These are phyloP conservation scores for Phyto melanocephala DNA, from an alignment of 2,888 invertebrate species.

Conservation along the genomic window DNA sequence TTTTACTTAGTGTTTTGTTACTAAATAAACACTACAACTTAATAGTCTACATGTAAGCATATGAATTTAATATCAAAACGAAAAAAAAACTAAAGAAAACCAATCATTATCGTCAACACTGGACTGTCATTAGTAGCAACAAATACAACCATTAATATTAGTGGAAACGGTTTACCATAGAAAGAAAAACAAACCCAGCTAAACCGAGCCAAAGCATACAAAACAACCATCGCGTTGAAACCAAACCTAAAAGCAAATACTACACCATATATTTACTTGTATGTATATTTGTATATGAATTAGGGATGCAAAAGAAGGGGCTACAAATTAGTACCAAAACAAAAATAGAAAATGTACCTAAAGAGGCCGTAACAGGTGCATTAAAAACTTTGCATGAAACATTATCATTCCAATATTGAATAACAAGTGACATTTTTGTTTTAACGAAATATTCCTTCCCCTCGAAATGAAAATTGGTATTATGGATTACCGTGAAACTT, in stretches of 20 bases:
- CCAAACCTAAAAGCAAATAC: constrained; percentile 43
- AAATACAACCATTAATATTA: background rate
- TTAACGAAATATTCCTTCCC: no score
- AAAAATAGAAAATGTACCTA: no score
- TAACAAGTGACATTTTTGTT: no score
- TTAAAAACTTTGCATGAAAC: no score
- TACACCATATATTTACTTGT: background rate
- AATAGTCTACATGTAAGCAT: background rate
- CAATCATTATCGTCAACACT: constrained; percentile 4
- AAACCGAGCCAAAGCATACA: constrained; percentile 18
- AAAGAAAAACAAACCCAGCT: background rate
- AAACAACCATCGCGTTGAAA: constrained; percentile 33
- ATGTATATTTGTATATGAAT: background rate
- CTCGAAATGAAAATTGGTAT: no score
- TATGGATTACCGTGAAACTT: no score
- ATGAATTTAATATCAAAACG: constrained; percentile 33
- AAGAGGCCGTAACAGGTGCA: no score
- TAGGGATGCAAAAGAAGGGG: background rate
- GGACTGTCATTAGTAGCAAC: background rate
- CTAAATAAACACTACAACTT: constrained; percentile 31
- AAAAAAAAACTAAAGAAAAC: constrained; percentile 33
- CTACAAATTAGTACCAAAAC: background rate
- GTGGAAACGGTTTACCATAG: background rate
- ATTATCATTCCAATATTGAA: no score
- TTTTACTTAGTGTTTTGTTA: constrained; percentile 42